A percentile compares a stretch with the other conserved stretches of the same genome.
These are phyloP conservation scores for Anthopleura xanthogrammica DNA, from an alignment of 92 coral and sea anemone species.

Conservation along the genomic window DNA sequence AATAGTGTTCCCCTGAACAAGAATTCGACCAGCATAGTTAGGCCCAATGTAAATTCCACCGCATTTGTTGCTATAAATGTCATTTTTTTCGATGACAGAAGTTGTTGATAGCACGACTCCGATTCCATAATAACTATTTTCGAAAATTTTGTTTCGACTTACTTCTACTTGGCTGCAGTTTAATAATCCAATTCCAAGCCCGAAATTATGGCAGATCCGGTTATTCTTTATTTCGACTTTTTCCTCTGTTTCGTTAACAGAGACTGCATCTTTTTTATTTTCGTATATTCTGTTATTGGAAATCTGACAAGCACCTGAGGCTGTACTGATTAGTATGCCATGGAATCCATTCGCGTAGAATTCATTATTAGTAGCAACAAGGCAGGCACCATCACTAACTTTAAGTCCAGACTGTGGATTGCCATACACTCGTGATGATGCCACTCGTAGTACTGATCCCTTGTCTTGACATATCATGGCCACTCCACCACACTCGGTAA, in stretches of 20 bases:
- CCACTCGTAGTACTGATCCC: slow-evolving; percentile 29
- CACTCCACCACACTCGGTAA: slow-evolving; percentile 53
- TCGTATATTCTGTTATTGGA: slow-evolving; percentile 54
- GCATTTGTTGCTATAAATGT: slow-evolving; percentile 65
- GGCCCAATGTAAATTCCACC: slow-evolving; percentile 66
- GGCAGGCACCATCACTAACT: slow-evolving; percentile 54
- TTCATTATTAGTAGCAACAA: slow-evolving; percentile 38
- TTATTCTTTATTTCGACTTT: slow-evolving; percentile 28
- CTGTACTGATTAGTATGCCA: slow-evolving; percentile 50
- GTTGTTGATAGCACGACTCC: slow-evolving; percentile 26
- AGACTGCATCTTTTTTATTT: slow-evolving; percentile 55
- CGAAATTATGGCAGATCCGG: slow-evolving; percentile 59
- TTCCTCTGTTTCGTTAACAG: not conserved
- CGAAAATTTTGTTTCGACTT: slow-evolving; percentile 52
- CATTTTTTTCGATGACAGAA: slow-evolving; percentile 40
- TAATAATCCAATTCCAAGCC: slow-evolving; percentile 63
- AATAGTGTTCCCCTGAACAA: slow-evolving; percentile 35
- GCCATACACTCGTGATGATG: slow-evolving; percentile 42
- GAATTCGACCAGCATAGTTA: slow-evolving; percentile 34
- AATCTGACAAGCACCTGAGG: slow-evolving; percentile 45
- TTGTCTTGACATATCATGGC: slow-evolving; percentile 43
- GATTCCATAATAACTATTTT: slow-evolving; percentile 69
- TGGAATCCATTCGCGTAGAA: slow-evolving; percentile 48
- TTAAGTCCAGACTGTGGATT: slow-evolving; percentile 76
- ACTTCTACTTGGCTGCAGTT: slow-evolving; percentile 11